Evolutionary conservation across 2,888 invertebrate species (phyloP).

Genomic region (Hecatera dysodea): DNA sequence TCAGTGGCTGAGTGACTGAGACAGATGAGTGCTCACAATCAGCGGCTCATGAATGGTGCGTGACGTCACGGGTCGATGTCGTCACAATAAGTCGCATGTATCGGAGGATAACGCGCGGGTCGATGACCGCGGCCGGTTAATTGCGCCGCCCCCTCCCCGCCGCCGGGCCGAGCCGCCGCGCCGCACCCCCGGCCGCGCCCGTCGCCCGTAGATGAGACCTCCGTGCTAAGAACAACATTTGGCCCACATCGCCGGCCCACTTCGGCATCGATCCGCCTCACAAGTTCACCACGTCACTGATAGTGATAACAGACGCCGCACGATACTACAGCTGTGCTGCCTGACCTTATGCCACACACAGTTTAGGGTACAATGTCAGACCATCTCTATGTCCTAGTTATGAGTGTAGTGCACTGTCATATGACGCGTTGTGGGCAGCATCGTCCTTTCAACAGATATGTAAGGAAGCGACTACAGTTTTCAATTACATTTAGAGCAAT

Average conservation of each 20-base stretch:
- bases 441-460: background rate
- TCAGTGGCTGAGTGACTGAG: background rate
- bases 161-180: conserved; percentile 20
- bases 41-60: conserved; percentile 62
- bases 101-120: conserved; percentile 75
- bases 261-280: conserved; percentile 83
- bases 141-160: conserved; percentile 71
- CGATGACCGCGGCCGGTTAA: conserved; percentile 86
- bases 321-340: conserved; percentile 29
- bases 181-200: conserved; percentile 19
- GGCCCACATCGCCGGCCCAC: conserved; percentile 69
- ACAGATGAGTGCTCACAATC: conserved; percentile 36
- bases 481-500: background rate
- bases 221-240: conserved; percentile 68
- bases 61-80: conserved; percentile 68
- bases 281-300: conserved; percentile 80
- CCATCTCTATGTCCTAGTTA: no score
- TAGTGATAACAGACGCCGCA: conserved; percentile 41
- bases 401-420: background rate
- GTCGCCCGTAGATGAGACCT: conserved; percentile 73
- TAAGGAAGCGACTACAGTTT: background rate
- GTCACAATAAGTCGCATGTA: conserved; percentile 72
- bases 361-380: background rate
- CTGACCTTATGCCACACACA: background rate
- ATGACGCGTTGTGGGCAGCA: background rate